Conservation (phyloP, 2,113 vertebrate species). For the Tragulus kanchil region DNA sequence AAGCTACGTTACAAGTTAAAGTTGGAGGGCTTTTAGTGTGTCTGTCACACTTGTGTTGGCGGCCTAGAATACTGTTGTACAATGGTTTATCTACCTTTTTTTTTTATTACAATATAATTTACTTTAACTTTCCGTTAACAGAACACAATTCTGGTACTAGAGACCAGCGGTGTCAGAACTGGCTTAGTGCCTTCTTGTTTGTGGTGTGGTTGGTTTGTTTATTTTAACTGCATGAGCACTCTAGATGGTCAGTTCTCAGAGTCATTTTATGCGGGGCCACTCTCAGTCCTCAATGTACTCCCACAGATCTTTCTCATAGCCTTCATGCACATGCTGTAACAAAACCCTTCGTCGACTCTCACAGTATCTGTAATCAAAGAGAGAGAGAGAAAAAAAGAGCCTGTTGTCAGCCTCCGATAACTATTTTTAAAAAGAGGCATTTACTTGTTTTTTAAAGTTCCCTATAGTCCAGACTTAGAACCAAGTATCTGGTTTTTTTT, state of each 20-base stretch:
- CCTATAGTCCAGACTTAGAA: constrained; percentile 36
- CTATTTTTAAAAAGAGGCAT: not conserved
- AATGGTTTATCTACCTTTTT: constrained; percentile 94
- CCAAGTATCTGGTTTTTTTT: not conserved
- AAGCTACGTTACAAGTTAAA: constrained; percentile 96
- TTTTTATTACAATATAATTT: constrained; percentile 99
- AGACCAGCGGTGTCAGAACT: constrained; percentile 92
- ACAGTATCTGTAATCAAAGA: constrained; percentile 94
- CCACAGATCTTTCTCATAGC: constrained; percentile 99
- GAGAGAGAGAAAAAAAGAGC: not conserved
- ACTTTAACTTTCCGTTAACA: constrained; percentile 96
- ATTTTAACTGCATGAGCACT: constrained; percentile 95
- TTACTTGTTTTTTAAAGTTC: not conserved
- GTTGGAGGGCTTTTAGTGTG: constrained; percentile 91
- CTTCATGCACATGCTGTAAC: constrained; percentile 99
- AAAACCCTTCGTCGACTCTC: constrained; percentile 99
- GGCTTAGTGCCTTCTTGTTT: constrained; percentile 87
- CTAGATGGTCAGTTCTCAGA: constrained; percentile 95
- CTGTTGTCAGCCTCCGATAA: constrained; percentile 56
- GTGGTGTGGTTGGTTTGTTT: constrained; percentile 86
- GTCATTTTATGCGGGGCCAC: constrained; percentile 91
- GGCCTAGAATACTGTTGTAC: constrained; percentile 99
- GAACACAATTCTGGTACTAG: constrained; percentile 94
- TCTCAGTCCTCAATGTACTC: constrained; percentile 99
- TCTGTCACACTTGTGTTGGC: constrained; percentile 93